Percentiles rank a stretch among this genome's conserved stretches.
Evolutionary conservation across 2,888 invertebrate genomes (phyloP).

Genomic region (Lycophotia porphyrea): DNA sequence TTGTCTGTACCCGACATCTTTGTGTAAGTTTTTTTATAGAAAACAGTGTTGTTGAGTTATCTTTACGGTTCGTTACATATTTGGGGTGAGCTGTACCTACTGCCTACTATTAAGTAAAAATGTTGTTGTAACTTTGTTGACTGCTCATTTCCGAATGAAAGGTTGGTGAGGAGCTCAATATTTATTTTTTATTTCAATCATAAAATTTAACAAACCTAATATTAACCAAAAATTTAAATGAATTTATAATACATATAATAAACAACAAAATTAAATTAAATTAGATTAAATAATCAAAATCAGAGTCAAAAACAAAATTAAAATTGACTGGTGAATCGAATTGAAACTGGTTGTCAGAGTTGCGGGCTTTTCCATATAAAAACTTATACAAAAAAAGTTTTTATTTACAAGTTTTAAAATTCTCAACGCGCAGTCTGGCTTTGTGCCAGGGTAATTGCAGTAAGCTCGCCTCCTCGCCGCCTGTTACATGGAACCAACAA

Average conservation of each 20-base stretch:
- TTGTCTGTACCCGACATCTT: constrained; percentile 27
- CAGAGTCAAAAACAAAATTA: too few species aligned
- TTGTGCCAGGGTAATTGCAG: background rate
- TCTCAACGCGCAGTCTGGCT: background rate
- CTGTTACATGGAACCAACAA: background rate
- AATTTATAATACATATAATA: too few species aligned
- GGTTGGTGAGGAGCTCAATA: too few species aligned
- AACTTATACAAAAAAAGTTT: background rate
- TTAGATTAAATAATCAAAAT: too few species aligned
- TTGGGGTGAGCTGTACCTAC: background rate
- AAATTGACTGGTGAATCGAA: too few species aligned
- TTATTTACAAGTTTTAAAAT: background rate
- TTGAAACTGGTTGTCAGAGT: background rate
- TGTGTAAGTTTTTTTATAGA: constrained; percentile 17
- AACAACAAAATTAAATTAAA: too few species aligned
- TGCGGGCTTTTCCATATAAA: background rate
- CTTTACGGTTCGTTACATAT: constrained; percentile 42
- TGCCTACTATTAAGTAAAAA: background rate
- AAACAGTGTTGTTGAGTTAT: constrained; percentile 38
- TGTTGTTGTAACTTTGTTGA: too few species aligned
- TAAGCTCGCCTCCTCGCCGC: background rate
- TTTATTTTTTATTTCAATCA: too few species aligned
- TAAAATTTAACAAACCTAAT: too few species aligned
- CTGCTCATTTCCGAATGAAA: background rate
- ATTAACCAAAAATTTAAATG: too few species aligned